These are phyloP conservation scores for Rhizoglyphus robini DNA, from an alignment of 1,140 invertebrate genomes.

Conservation along the genomic window DNA sequence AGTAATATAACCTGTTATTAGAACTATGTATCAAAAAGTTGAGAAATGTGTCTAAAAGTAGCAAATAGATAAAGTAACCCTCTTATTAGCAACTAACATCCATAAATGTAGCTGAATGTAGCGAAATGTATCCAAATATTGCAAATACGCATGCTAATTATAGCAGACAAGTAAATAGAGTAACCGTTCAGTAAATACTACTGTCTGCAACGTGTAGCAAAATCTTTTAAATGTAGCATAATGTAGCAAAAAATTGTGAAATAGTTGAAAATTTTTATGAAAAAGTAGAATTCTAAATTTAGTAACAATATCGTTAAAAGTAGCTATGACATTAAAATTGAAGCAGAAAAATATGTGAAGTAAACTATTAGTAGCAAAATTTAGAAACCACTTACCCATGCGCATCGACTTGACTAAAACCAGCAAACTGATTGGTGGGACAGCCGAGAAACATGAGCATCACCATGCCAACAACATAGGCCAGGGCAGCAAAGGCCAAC, in stretches of 20 bases:
- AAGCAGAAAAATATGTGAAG: conserved; percentile 14
- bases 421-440: conserved; percentile 63
- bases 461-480: conserved; percentile 74
- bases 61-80: no score
- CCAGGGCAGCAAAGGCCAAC: conserved; percentile 71
- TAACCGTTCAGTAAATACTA: no score
- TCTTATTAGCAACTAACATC: no score
- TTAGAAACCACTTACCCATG: background rate
- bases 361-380: background rate
- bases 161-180: no score
- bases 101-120: no score
- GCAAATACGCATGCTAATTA: no score
- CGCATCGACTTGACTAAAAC: conserved; percentile 38
- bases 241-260: no score
- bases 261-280: no score
- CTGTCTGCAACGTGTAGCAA: no score
- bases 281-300: no score
- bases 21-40: background rate
- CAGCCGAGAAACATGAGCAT: conserved; percentile 76
- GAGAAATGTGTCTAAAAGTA: background rate
- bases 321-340: conserved; percentile 6
- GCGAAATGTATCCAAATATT: no score
- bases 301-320: background rate
- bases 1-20: background rate
- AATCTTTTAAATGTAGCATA: no score